These are phyloP conservation scores for Archegozetes longisetosus DNA, from an alignment of 1,140 invertebrate species.

Conservation along the genomic window DNA sequence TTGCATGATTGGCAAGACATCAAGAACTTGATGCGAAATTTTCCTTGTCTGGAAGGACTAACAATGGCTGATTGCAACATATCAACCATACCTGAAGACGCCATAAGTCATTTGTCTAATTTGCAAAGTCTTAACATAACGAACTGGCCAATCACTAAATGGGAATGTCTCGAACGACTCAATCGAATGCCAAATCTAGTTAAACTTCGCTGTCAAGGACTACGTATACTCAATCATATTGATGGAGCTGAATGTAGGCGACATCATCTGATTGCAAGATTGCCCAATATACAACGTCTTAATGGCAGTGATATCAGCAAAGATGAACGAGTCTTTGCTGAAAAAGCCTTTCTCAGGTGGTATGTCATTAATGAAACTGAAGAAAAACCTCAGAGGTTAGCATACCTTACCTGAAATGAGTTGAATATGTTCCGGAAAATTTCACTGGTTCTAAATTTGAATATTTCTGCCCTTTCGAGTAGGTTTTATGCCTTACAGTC, in stretches of 20 bases:
- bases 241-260: slow-evolving; percentile 45
- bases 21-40: slow-evolving; percentile 51
- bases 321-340: slow-evolving; percentile 76
- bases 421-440: too few relatives aligned
- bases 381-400: slow-evolving; percentile 21
- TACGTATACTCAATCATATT: slow-evolving; percentile 41
- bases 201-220: slow-evolving; percentile 54
- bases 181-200: slow-evolving; percentile 60
- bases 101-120: slow-evolving; percentile 36
- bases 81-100: slow-evolving; percentile 34
- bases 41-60: slow-evolving; percentile 64
- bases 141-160: slow-evolving; percentile 57
- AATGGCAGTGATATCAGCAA: slow-evolving; percentile 67
- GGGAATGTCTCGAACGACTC: slow-evolving; percentile 71
- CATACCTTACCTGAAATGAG: too few relatives aligned
- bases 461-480: slow-evolving; percentile 20
- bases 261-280: slow-evolving; percentile 63
- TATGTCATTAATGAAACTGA: slow-evolving; percentile 48
- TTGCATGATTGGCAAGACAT: slow-evolving; percentile 61
- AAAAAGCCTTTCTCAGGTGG: slow-evolving; percentile 75
- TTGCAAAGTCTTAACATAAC: slow-evolving; percentile 66
- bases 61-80: slow-evolving; percentile 71
- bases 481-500: slow-evolving; percentile 62
- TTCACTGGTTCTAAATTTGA: slow-evolving; percentile 2
- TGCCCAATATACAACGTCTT: slow-evolving; percentile 64